Evolutionary conservation across 1,140 invertebrate genomes (phyloP), one percentile per base, ranked within the genome.

Genomic region (Gryon sp.): DNA sequence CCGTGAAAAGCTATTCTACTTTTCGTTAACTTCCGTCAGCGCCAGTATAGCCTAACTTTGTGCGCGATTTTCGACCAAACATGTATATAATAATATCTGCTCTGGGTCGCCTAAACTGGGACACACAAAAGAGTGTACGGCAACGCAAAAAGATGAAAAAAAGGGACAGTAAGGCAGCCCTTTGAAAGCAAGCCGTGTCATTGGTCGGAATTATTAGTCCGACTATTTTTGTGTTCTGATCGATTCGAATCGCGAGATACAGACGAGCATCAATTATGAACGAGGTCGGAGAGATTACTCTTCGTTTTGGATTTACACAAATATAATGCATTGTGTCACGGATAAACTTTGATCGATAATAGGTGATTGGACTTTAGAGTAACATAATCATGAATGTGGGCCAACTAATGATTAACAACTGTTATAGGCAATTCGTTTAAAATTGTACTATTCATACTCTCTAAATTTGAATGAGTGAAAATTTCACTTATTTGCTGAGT

Each of bases 231-330:
- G 48, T 40, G 19, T 20, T 0, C 36, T 15, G 36, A 73, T 73
- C 69, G 69, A 73, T 72, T 63, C 28, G 38, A 62, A 46, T 46
- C 50, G 19, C 69, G 50, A 55, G 50, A 63, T 48, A 50, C 50
- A 38, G 14, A n/a, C 14, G 34, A 12, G 8, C 40, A 55, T 72
- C 14, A 72, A 72, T 72, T 62, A 72, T 72, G 16, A 38, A 72
- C 0, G 34, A 11, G 8, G 26, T 34, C 18, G 28, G n/a, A n/a
- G 22, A 66, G 22, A 66, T 55, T 32, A 18, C 11, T 20, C 26
- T 2, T 38, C 30, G 52, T 52, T 69, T 57, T 6, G 6, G 18
- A 43, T 22, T 26, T n/a, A n/a, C 18, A 8, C 18, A 15, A 50
- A 50, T n/a, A n/a, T n/a, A n/a, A n/a, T n/a, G n/a, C n/a, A n/a